Evolutionary conservation across 1,140 invertebrate genomes (phyloP), one percentile per base, ranked within the genome.

Genomic region (Rhyacophila brunnea): DNA sequence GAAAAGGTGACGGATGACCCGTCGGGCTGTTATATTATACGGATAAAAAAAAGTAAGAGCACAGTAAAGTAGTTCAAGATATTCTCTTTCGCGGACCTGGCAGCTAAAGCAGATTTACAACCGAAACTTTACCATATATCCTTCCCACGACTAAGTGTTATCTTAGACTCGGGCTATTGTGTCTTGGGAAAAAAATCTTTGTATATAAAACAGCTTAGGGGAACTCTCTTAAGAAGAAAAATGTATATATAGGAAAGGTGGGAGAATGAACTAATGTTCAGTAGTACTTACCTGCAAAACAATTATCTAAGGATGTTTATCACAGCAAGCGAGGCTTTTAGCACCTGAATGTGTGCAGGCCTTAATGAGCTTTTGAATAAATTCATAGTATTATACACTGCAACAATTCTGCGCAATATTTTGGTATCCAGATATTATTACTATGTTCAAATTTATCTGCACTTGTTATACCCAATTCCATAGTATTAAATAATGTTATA

Each of bases 1-100:
- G 50, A 64, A 64, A 60, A 56, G 62, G 62, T 64, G 62, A 64
- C 62, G 62, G 62, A 64, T 64, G 62, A 60, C 62, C 62, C 62
- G 58, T 60, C 57, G 47, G 44, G 53, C 53, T 44, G 57, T 58
- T 54, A 60, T 60, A 64, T 60, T 56, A 50, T 55, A 51, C 58
- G 51, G 47, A 48, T 49, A 54, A 60, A 60, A 60, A n/a, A 60
- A 19, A 23, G 45, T 15, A 45, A 35, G 10, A 23, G 7, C n/a
- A 20, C 19, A 57, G 23, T 28, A 57, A 48, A 57, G 47, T 36
- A 20, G 19, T 47, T 35, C 32, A 55, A 19, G 14, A 44, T 43
- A 53, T 46, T 47, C 52, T 34, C 38, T n/a, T n/a, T 11, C 11
- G 38, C 38, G 38, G 38, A 3, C 38, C n/a, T 13, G 38, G 38